Evolutionary conservation across 1,140 invertebrate species (phyloP).

Genomic region (Aphis gossypii): DNA sequence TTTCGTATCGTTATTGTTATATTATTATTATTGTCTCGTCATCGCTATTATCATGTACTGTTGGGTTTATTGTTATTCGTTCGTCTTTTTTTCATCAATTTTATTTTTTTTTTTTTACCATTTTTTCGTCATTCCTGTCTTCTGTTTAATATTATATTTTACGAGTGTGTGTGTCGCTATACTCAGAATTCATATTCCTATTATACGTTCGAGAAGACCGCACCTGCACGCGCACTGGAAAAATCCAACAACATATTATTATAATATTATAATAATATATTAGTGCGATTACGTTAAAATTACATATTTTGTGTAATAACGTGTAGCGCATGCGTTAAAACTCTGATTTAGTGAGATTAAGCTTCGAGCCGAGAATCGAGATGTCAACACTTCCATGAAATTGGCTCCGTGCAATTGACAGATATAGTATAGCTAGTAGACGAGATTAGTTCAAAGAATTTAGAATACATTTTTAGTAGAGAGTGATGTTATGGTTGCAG

Average conservation of each 20-base stretch:
- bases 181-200: neutral
- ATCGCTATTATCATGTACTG: neutral
- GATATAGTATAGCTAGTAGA: neutral
- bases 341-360: no score
- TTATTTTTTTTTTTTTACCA: neutral
- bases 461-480: neutral
- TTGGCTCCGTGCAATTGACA: neutral
- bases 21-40: neutral
- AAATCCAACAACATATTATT: neutral
- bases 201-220: neutral
- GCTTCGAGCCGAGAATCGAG: no score
- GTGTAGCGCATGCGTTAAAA: neutral
- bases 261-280: no score
- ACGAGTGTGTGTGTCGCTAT: neutral
- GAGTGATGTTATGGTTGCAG: neutral
- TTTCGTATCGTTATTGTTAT: conserved; percentile 2
- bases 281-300: no score
- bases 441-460: neutral
- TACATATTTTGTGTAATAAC: no score
- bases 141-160: neutral
- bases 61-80: neutral
- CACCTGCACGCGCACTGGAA: neutral
- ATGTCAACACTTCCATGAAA: no score
- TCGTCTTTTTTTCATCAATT: neutral
- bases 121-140: neutral